Evolutionary conservation across 2,797 vertebrate species (phyloP).

Genomic region (Rachycentron canadum): DNA sequence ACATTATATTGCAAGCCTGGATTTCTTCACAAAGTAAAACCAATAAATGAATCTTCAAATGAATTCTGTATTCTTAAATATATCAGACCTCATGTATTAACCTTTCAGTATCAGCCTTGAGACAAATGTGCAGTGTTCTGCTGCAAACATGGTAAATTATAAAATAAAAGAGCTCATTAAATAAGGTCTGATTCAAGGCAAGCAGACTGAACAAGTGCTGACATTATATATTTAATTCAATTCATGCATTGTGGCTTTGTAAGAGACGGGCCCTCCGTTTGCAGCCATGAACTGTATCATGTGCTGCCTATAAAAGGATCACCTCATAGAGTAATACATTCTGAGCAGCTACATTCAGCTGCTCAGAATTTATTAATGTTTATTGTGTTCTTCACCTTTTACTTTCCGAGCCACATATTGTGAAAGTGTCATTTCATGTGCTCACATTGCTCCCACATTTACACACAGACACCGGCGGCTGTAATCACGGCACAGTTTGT

Average conservation of each 20-base stretch:
- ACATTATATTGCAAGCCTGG: neutral
- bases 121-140: neutral
- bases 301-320: neutral
- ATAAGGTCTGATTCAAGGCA: conserved; percentile 11
- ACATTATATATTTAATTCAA: conserved; percentile 20
- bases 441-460: conserved; percentile 13
- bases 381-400: conserved; percentile 29
- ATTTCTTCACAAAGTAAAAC: neutral
- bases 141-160: neutral
- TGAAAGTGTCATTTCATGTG: conserved; percentile 18
- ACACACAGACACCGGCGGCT: conserved; percentile 9
- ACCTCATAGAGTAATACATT: conserved; percentile 13
- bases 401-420: conserved; percentile 15
- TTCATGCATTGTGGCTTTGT: neutral
- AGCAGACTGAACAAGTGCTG: neutral
- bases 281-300: conserved; percentile 2
- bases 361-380: conserved; percentile 18
- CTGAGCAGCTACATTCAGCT: conserved; percentile 15
- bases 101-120: neutral
- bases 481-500: conserved; percentile 24
- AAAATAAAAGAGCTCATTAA: neutral
- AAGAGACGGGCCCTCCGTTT: neutral
- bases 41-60: neutral
- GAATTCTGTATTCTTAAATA: neutral
- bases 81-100: neutral